phyloP scores from a whole-genome alignment of 2,113 vertebrate genomes.

The Neogale vison region DNA sequence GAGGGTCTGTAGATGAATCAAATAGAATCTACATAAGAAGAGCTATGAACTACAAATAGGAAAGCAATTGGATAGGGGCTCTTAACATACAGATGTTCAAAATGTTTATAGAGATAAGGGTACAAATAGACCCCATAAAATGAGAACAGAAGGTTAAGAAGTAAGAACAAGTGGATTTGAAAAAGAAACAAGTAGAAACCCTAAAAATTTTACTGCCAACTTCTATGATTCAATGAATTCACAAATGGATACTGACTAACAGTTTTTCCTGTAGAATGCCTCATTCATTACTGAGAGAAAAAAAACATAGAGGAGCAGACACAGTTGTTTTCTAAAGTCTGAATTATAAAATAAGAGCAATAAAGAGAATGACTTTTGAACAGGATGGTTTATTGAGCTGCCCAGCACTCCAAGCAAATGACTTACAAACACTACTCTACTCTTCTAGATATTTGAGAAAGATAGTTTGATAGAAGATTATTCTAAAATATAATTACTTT shows the following conservation, averaged over 20 bases:
- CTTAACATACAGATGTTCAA: background rate
- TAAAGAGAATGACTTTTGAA: slow-evolving; percentile 23
- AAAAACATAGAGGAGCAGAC: background rate
- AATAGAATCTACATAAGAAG: background rate
- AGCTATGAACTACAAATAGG: background rate
- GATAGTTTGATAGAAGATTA: slow-evolving; percentile 25
- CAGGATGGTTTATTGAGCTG: background rate
- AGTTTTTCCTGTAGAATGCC: background rate
- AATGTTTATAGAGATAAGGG: background rate
- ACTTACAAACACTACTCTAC: background rate
- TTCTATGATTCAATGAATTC: background rate
- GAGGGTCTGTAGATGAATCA: background rate
- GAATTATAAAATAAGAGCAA: background rate
- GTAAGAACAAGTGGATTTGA: background rate
- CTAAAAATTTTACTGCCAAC: background rate
- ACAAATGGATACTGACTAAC: background rate
- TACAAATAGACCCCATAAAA: background rate
- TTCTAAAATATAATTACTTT: slow-evolving; percentile 61
- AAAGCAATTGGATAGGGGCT: background rate
- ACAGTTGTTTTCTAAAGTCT: background rate
- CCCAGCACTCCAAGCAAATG: background rate
- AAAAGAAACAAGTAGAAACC: background rate
- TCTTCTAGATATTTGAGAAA: slow-evolving; percentile 59
- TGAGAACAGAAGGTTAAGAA: background rate
- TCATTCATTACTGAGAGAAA: background rate